Evolutionary conservation across 37 sponge, comb jelly and placozoan species (phyloP).

Genomic region (Aplysina aerophoba): DNA sequence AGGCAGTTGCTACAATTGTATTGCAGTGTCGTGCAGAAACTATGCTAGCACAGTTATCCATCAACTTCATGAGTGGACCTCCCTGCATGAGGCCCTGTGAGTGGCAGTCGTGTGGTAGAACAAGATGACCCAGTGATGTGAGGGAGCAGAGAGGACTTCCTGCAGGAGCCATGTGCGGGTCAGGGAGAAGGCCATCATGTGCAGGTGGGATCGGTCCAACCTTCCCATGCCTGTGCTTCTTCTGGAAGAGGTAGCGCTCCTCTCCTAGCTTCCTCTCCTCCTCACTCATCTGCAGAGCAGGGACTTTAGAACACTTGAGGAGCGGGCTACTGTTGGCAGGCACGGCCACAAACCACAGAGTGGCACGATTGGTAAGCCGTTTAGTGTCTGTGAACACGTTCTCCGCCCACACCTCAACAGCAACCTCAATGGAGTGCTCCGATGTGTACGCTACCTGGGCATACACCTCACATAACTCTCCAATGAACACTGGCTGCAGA

Average conservation of each 20-base stretch:
- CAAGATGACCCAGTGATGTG: constrained; percentile 63
- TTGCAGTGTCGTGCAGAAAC: constrained; percentile 72
- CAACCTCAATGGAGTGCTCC: constrained; percentile 73
- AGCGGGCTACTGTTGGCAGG: constrained; percentile 15
- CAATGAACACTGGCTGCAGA: constrained; percentile 84
- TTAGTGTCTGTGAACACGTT: constrained; percentile 54
- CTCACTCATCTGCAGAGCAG: constrained; percentile 56
- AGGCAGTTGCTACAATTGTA: constrained; percentile 73
- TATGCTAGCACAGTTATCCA: constrained; percentile 85
- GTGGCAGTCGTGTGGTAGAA: constrained; percentile 82
- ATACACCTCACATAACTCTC: constrained; percentile 75
- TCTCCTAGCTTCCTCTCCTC: constrained; percentile 49
- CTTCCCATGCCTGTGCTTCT: neutral
- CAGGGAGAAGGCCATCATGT: neutral
- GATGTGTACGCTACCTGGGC: constrained; percentile 87
- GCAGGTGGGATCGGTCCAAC: neutral
- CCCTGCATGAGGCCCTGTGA: constrained; percentile 59
- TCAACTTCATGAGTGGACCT: constrained; percentile 91
- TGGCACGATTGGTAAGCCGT: constrained; percentile 75
- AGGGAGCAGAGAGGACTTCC: constrained; percentile 50
- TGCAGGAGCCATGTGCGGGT: neutral
- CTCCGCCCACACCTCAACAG: constrained; percentile 85
- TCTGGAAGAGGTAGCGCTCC: constrained; percentile 69
- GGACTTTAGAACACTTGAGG: constrained; percentile 45
- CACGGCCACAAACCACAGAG: constrained; percentile 88